These are phyloP conservation scores for Drosophila phalerata DNA, from an alignment of 2,888 invertebrate species.

Conservation along the genomic window DNA sequence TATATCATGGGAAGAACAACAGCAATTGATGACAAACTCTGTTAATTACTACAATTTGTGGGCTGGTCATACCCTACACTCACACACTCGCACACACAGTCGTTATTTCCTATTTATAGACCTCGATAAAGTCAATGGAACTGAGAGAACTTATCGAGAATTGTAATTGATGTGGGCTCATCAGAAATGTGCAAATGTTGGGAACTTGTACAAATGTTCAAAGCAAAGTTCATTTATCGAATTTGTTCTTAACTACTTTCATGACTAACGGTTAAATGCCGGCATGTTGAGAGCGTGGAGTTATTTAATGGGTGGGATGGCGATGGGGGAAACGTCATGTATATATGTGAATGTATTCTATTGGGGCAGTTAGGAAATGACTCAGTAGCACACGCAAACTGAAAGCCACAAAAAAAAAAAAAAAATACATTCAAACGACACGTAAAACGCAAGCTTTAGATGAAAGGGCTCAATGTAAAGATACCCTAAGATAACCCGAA, in stretches of 20 bases:
- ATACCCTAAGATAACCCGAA: too few relatives aligned
- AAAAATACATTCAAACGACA: neutral
- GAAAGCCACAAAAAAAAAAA: neutral
- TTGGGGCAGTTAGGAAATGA: slow-evolving; percentile 23
- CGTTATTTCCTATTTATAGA: slow-evolving; percentile 44
- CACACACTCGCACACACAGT: slow-evolving; percentile 8
- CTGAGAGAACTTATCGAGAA: slow-evolving; percentile 43
- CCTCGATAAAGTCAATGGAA: slow-evolving; percentile 47
- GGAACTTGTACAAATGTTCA: slow-evolving; percentile 52
- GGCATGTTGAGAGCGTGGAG: neutral
- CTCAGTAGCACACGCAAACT: slow-evolving; percentile 28
- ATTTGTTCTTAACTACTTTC: slow-evolving; percentile 23
- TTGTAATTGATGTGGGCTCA: slow-evolving; percentile 55
- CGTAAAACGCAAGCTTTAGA: neutral
- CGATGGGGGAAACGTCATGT: neutral
- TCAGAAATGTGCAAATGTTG: slow-evolving; percentile 53
- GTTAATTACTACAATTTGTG: slow-evolving; percentile 56
- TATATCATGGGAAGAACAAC: slow-evolving; percentile 36
- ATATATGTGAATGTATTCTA: neutral
- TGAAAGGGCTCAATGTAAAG: neutral
- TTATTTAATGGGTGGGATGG: neutral
- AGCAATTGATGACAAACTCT: slow-evolving; percentile 46
- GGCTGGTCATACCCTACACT: slow-evolving; percentile 39
- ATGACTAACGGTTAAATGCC: slow-evolving; percentile 26
- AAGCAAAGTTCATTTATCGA: slow-evolving; percentile 41